phyloP scores from a whole-genome alignment of 2,113 vertebrate genomes.

The Copsychus sechellarum region DNA sequence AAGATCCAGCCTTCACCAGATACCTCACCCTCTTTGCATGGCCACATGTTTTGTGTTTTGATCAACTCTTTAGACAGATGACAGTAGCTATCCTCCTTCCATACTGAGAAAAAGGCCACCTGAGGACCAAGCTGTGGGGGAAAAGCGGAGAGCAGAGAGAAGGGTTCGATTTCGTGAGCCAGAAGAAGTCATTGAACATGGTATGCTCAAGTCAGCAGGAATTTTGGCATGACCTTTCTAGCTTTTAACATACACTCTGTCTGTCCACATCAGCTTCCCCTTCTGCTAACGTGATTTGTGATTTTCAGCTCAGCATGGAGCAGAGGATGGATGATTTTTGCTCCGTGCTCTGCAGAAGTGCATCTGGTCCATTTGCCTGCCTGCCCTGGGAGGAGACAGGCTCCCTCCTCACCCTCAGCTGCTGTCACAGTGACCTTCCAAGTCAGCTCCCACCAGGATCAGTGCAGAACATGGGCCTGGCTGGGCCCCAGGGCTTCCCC shows the following conservation, averaged over 20 bases:
- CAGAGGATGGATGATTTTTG: not conserved
- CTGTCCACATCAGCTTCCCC: not conserved
- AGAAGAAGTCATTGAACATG: constrained; percentile 80
- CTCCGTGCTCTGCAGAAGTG: not conserved
- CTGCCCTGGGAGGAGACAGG: not conserved
- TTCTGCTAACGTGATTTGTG: not conserved
- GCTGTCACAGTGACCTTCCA: not conserved
- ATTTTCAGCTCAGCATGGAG: not conserved
- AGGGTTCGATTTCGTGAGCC: constrained; percentile 89
- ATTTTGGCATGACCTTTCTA: not conserved
- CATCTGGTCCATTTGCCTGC: not conserved
- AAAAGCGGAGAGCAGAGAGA: constrained; percentile 75
- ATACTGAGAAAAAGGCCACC: constrained; percentile 82
- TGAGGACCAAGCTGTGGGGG: constrained; percentile 23
- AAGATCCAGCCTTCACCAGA: not conserved
- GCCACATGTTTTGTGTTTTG: not conserved
- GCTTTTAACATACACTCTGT: not conserved
- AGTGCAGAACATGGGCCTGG: not conserved
- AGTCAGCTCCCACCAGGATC: not conserved
- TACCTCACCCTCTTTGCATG: not conserved
- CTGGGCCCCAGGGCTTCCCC: not conserved
- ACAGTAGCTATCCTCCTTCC: constrained; percentile 79
- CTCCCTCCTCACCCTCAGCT: not conserved
- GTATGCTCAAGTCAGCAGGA: constrained; percentile 68
- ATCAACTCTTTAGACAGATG: constrained; percentile 27